Percentiles rank a stretch among this genome's conserved stretches.
Conservation (phyloP, 2,888 invertebrate species). For the Ceratothoa steindachneri region DNA sequence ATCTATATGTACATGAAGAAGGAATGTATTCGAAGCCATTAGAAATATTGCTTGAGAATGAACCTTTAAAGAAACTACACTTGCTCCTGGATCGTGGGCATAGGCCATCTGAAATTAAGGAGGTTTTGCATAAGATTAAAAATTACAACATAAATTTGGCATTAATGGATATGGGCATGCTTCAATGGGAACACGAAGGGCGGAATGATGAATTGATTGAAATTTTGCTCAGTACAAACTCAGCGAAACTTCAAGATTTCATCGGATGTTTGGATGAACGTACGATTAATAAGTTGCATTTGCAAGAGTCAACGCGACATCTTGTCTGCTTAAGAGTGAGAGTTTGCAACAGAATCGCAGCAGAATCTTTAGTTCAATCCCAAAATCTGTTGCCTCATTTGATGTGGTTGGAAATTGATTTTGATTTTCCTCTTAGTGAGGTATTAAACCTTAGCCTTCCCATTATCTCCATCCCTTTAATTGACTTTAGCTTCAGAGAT, state of each 20-base stretch:
- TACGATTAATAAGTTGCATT: constrained; percentile 14
- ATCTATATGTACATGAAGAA: constrained; percentile 27
- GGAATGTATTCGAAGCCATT: constrained; percentile 22
- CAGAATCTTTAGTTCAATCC: constrained; percentile 10
- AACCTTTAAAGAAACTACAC: constrained; percentile 11
- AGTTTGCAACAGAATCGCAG: constrained; percentile 15
- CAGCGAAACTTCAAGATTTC: constrained; percentile 28
- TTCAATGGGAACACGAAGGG: constrained; percentile 12
- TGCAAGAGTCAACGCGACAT: constrained; percentile 3
- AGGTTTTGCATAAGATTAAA: constrained; percentile 12
- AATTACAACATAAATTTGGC: constrained; percentile 14
- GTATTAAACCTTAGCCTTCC: constrained; percentile 16
- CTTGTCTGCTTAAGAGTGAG: constrained; percentile 36
- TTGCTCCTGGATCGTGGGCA: constrained; percentile 17
- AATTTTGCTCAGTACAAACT: constrained; percentile 5
- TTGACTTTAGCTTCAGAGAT: constrained; percentile 33
- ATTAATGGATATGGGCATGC: constrained; percentile 29
- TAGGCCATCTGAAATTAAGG: constrained; percentile 21
- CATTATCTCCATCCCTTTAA: constrained; percentile 18
- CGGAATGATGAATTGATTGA: constrained; percentile 22
- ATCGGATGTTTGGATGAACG: constrained; percentile 30
- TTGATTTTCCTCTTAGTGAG: constrained; percentile 25
- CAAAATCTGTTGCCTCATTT: constrained; percentile 22
- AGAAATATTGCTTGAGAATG: neutral
- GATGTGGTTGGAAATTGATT: constrained; percentile 44